Base-by-base conservation (phyloP, 1,140 invertebrate species). In the Bombus picipes region DNA sequence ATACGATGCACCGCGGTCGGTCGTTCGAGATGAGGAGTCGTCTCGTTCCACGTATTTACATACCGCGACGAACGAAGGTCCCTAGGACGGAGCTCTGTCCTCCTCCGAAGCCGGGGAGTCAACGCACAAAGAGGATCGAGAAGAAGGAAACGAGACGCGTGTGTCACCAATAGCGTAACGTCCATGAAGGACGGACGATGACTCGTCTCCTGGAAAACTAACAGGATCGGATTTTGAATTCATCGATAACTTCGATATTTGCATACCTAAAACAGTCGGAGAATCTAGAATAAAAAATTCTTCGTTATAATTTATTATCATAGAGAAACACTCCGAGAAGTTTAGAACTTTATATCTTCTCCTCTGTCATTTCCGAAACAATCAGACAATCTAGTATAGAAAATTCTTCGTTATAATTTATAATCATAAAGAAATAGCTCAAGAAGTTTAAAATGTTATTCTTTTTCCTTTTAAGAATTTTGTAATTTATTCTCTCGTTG, bases 1-100 rank as follows among this genome's bases (percentile, higher is more conserved):
- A 91, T 91, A 91, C 90, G 89, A 85, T 89, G 89, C 89, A 81
- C 89, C 87, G 90, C 82, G 90, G 89, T 91, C 90, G 90, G 89
- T 89, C 82, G 89, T 75, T 78, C 76, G 76, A 85, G 88, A 90
- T 81, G 89, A 83, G 82, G 62, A 83, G 80, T 37, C 87, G 84
- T 84, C 89, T 88, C 89, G 80, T 90, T 88, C 87, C 89, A 85
- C 87, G 85, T 91, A 91, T 91, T 90, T 90, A 90, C 89, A 91
- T 91, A 91, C 87, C 82, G 79, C 85, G 87, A 81, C 78, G 86
- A 82, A 72, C 77, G 82, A 84, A 82, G 82, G 53, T 39, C 47
- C 88, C 43, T 76, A 85, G 81, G 82, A 83, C 74, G 66, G 78
- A 83, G 32, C 43, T 84, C 53, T 71, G 76, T 90, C 84, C 76